Base-by-base conservation (phyloP, 2,888 invertebrate species). In the Malacosoma neustria region DNA sequence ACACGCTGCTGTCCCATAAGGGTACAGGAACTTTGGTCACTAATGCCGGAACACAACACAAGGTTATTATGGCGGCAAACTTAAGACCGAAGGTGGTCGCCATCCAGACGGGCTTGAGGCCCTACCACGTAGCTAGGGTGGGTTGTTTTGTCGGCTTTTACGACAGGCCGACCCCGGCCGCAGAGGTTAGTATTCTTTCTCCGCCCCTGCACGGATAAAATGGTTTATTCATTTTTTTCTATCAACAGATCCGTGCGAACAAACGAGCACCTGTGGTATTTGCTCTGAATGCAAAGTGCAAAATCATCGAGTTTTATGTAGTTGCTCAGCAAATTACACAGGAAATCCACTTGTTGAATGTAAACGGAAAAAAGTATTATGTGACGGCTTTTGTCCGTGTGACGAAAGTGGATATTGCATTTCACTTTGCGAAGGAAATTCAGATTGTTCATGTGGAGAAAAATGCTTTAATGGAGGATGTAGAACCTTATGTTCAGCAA, bases 281-380 rank as follows among this genome's bases (percentile, higher is more conserved):
- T 96, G 96, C 65, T 94, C 96, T 11, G 89, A 90, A 36, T 96
- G 96, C 57, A 88, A 90, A 57, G 95, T 95, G 2, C 88, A 91
- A 37, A 94, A 94, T 66, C 96, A 96, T 61, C 91, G 93, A 14
- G 92, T 93, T 0, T 94, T 94, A 60, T 97, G 97, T 62, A 93
- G 92, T 60, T 97, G 97, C 55, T 92, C 94, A 2, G 82, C 89
- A 34, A 92, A 92, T 59, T 94, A 92, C 54, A 87, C 92, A 29
- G 96, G 96, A 1, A 93, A 96, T 73, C 93, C 96, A 2, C 82
- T 93, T 3, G 89, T 91, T 1, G 90, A 92, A 48, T 97, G 97
- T 60, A 89, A 89, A 35, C 89, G 90, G 65, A 92, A 93, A 34
- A 89, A 90, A 38, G 77, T 89, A 34, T 87, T 89, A 36, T 96